Evolutionary conservation across 92 coral and sea anemone species (phyloP).

Genomic region (Chrysogorgia sp.): DNA sequence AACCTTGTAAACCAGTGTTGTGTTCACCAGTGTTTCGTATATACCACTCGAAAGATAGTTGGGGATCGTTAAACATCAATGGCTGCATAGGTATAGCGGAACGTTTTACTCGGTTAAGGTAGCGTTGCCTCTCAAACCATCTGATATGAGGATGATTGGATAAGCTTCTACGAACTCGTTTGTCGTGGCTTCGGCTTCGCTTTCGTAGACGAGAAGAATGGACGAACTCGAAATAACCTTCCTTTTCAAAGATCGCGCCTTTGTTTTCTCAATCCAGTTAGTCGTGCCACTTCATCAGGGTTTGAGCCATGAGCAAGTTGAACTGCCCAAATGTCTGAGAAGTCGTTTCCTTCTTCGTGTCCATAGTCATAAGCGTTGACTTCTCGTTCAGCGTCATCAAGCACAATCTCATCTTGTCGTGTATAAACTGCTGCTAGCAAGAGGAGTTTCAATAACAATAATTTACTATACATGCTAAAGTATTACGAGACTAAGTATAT

Average conservation of each 20-base stretch:
- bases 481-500: not conserved
- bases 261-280: slow-evolving; percentile 70
- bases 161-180: slow-evolving; percentile 60
- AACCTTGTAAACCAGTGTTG: slow-evolving; percentile 61
- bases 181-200: slow-evolving; percentile 36
- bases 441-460: not conserved
- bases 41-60: slow-evolving; percentile 76
- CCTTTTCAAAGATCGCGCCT: slow-evolving; percentile 77
- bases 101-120: slow-evolving; percentile 75
- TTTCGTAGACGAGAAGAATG: slow-evolving; percentile 45
- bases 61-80: slow-evolving; percentile 67
- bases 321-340: slow-evolving; percentile 78
- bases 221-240: slow-evolving; percentile 72
- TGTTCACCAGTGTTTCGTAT: slow-evolving; percentile 73
- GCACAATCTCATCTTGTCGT: slow-evolving; percentile 14
- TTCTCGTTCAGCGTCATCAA: slow-evolving; percentile 32
- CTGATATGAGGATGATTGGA: slow-evolving; percentile 77
- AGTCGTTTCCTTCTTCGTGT: slow-evolving; percentile 47
- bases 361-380: slow-evolving; percentile 16
- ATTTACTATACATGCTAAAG: slow-evolving; percentile 12
- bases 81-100: slow-evolving; percentile 22
- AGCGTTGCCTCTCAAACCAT: slow-evolving; percentile 82
- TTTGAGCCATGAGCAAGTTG: slow-evolving; percentile 75
- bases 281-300: slow-evolving; percentile 79
- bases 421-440: slow-evolving; percentile 32